Evolutionary conservation across 2,888 invertebrate species (phyloP).

Genomic region (Pandemis cinnamomeana): DNA sequence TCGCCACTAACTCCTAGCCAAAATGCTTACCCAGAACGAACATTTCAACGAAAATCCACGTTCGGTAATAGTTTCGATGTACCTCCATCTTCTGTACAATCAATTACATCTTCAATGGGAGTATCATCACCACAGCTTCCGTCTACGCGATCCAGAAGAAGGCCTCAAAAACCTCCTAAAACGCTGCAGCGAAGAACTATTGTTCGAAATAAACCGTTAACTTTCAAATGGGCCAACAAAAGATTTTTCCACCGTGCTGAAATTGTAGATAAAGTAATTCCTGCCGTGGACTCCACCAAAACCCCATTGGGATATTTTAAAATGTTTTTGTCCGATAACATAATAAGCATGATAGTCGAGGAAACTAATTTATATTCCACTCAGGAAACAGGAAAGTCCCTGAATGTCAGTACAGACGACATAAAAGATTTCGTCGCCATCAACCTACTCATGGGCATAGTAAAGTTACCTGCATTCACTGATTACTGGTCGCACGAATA

Average conservation of each 20-base stretch:
- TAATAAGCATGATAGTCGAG: constrained; percentile 41
- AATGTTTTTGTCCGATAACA: constrained; percentile 23
- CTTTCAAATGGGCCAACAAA: constrained; percentile 3
- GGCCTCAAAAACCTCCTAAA: background rate
- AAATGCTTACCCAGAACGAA: background rate
- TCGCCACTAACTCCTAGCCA: constrained; percentile 6
- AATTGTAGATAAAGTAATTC: background rate
- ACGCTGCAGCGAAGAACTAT: background rate
- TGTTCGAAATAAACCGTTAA: background rate
- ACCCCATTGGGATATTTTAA: background rate
- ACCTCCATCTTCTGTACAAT: constrained; percentile 5
- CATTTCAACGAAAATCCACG: background rate
- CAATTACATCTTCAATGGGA: background rate
- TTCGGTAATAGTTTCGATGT: constrained; percentile 1
- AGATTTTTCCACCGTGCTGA: constrained; percentile 8
- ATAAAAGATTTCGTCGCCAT: constrained; percentile 45
- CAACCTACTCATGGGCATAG: constrained; percentile 38
- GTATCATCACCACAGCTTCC: constrained; percentile 7
- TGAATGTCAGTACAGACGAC: constrained; percentile 39
- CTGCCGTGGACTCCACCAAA: background rate
- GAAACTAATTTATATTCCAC: constrained; percentile 44
- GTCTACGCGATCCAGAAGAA: constrained; percentile 3
- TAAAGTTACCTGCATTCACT: constrained; percentile 31
- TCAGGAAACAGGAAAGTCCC: constrained; percentile 39
- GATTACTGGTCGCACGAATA: constrained; percentile 37